A percentile compares a stretch with the other conserved stretches of the same genome.
phyloP scores from a whole-genome alignment of 1,140 invertebrate species.

The Drosophila teissieri region DNA sequence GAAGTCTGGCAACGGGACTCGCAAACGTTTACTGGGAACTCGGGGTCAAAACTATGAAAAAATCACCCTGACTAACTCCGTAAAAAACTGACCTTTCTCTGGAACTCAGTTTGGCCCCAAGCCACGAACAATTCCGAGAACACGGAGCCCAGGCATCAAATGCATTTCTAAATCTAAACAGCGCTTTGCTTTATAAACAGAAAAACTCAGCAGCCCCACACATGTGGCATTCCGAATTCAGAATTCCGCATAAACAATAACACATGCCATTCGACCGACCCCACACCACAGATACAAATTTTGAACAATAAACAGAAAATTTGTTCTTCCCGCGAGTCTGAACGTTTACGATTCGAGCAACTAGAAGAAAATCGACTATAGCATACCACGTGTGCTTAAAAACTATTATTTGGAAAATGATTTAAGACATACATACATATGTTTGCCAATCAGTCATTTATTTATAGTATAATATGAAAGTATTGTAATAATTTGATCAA shows the following conservation, averaged over 20 bases:
- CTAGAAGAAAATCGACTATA: constrained; percentile 1
- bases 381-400: background rate
- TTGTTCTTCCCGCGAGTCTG: constrained; percentile 30
- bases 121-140: constrained; percentile 26
- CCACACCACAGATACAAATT: constrained; percentile 29
- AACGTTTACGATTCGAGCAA: constrained; percentile 25
- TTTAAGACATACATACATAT: too few species aligned
- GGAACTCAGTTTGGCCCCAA: constrained; percentile 18
- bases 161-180: constrained; percentile 39
- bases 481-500: background rate
- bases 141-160: constrained; percentile 27
- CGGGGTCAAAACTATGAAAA: constrained; percentile 3
- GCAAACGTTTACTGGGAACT: constrained; percentile 32
- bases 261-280: constrained; percentile 22
- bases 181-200: constrained; percentile 32
- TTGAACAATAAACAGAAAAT: constrained; percentile 51
- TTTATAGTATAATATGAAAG: too few species aligned
- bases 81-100: constrained; percentile 44
- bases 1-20: constrained; percentile 13
- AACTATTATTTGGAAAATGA: background rate
- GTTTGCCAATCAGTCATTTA: too few species aligned
- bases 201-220: constrained; percentile 24
- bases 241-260: constrained; percentile 48
- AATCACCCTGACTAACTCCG: constrained; percentile 9
- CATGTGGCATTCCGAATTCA: constrained; percentile 41